phyloP scores from a whole-genome alignment of 2,888 invertebrate species.

The Agapostemon virescens region DNA sequence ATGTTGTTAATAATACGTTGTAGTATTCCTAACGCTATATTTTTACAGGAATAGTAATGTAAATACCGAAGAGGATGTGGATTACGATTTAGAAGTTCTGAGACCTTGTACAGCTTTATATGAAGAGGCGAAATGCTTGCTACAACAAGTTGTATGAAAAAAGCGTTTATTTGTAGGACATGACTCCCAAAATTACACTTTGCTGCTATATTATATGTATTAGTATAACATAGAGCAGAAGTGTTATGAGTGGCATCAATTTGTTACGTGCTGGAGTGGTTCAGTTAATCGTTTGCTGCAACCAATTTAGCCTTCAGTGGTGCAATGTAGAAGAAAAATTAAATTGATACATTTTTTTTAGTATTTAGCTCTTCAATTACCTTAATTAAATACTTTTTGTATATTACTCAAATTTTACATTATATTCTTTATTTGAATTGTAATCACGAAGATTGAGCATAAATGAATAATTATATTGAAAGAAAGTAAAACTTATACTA shows the following conservation, averaged over 20 bases:
- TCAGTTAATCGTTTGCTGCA: slow-evolving; percentile 26
- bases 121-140: slow-evolving; percentile 82
- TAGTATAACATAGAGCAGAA: slow-evolving; percentile 22
- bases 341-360: slow-evolving; percentile 54
- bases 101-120: slow-evolving; percentile 81
- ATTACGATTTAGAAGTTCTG: slow-evolving; percentile 71
- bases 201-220: slow-evolving; percentile 24
- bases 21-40: slow-evolving; percentile 11
- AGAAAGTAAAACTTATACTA: slow-evolving; percentile 17
- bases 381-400: slow-evolving; percentile 31
- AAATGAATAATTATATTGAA: background rate
- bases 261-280: slow-evolving; percentile 44
- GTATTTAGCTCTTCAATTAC: slow-evolving; percentile 34
- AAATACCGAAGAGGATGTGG: slow-evolving; percentile 74
- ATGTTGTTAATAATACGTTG: background rate
- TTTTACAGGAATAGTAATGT: slow-evolving; percentile 72
- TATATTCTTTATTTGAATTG: slow-evolving; percentile 12
- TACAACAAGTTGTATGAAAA: slow-evolving; percentile 79
- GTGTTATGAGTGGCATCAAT: slow-evolving; percentile 23
- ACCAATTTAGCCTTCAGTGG: slow-evolving; percentile 35
- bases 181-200: slow-evolving; percentile 30
- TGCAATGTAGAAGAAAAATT: slow-evolving; percentile 54
- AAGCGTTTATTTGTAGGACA: slow-evolving; percentile 28
- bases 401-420: slow-evolving; percentile 28
- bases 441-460: slow-evolving; percentile 18